Percentiles rank a stretch among this genome's conserved stretches.
Conservation (phyloP, 2,888 invertebrate species). For the Hartigia nigra region DNA sequence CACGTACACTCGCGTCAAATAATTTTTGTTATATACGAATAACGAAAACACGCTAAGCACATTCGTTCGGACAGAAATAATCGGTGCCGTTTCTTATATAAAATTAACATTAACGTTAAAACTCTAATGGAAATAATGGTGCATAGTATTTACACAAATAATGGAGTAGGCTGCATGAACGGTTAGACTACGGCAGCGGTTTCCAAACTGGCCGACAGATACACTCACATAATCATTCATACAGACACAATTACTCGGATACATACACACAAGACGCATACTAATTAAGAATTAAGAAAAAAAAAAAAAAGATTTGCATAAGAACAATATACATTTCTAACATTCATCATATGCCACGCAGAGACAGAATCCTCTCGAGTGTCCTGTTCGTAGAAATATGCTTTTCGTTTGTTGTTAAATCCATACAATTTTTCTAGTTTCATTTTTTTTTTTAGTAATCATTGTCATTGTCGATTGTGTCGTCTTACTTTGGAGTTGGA, state of each 20-base stretch:
- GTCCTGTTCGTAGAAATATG: not conserved
- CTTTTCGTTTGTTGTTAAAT: not conserved
- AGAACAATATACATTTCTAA: not conserved
- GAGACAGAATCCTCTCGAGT: not conserved
- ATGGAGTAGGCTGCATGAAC: conserved; percentile 11
- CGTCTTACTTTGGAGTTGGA: not conserved
- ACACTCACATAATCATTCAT: not conserved
- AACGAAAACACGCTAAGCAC: conserved; percentile 17
- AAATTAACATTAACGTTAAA: conserved; percentile 22
- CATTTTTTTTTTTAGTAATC: not conserved
- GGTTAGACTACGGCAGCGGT: not conserved
- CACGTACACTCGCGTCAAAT: conserved; percentile 3
- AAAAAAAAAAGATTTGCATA: not conserved
- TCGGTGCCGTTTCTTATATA: conserved; percentile 9
- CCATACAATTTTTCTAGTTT: not conserved
- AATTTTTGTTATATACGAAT: conserved; percentile 7
- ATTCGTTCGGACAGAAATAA: not conserved
- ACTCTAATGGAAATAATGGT: conserved; percentile 38
- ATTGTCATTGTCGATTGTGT: not conserved
- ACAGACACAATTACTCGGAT: too few relatives aligned
- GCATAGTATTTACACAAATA: conserved; percentile 27
- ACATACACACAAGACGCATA: not conserved
- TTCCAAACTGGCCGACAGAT: not conserved
- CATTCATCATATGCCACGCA: not conserved
- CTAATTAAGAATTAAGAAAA: not conserved